Evolutionary conservation across 2,113 vertebrate genomes (phyloP), one percentile per base, ranked within the genome.

Genomic region (Oxyura jamaicensis): DNA sequence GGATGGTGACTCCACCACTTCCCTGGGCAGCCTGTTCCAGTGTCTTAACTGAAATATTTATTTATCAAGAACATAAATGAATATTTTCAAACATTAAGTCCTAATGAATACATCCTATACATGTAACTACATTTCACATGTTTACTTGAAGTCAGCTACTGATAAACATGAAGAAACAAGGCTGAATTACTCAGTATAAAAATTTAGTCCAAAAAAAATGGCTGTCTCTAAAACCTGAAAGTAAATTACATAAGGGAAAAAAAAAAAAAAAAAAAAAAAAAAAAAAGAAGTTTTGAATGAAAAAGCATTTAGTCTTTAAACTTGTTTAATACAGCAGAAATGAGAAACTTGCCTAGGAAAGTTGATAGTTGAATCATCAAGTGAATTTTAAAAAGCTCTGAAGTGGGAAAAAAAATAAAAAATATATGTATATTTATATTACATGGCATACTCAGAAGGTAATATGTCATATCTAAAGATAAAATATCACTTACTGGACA

Each of bases 291-390:
- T 42, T 84, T 74, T 91, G 21, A 86, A 65, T 77, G 29, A 5
- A 68, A 68, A 80, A 60, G 0, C 69, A 56, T 62, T 72, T 78
- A 66, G 14, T 50, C 76, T 83, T 94, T 87, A 85, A 85, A 90
- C 79, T 72, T 91, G 53, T 39, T 92, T 14, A 94, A 42, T 76
- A 85, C 35, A 85, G 52, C 67, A 71, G 65, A 93, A 96, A 87
- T n/a, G 13, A 63, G 58, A 95, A 92, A 95, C 92, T 97, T 87
- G 36, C 39, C 65, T 95, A 85, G 69, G 31, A 91, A 79, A 25
- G 56, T 78, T 88, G 22, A 56, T 73, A 39, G 39, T 17, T 63
- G 77, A 80, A 81, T 65, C 17, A 6, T 2, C 22, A 50, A 71
- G 25, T 72, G 25, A 46, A 50, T 74, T 83, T 90, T 56, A 53